Conservation (phyloP, 2,888 invertebrate genomes). For the Choreutis nemorana region DNA sequence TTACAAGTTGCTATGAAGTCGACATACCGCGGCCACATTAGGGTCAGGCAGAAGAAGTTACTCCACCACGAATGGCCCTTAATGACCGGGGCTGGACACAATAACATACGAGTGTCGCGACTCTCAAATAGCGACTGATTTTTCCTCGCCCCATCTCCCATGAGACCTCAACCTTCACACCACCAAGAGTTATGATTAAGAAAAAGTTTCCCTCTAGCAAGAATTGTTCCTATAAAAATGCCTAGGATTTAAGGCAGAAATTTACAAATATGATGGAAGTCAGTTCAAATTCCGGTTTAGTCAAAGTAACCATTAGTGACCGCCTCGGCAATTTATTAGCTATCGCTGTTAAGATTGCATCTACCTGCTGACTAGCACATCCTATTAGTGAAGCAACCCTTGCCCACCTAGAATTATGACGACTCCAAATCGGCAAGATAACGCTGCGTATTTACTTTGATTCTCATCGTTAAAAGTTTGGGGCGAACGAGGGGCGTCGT, state of each 20-base stretch:
- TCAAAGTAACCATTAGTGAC: slow-evolving; percentile 1
- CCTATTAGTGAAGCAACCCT: slow-evolving; percentile 44
- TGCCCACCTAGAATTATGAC: slow-evolving; percentile 50
- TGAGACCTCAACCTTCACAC: too few relatives aligned
- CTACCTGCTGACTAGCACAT: slow-evolving; percentile 35
- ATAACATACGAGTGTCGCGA: slow-evolving; percentile 28
- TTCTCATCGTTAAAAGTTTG: slow-evolving; percentile 66
- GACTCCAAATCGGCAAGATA: slow-evolving; percentile 61
- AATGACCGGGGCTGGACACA: slow-evolving; percentile 42
- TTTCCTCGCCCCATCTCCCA: slow-evolving; percentile 25
- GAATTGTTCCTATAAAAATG: too few relatives aligned
- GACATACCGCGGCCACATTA: slow-evolving; percentile 20
- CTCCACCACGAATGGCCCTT: slow-evolving; percentile 37
- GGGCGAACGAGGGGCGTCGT: slow-evolving; percentile 60
- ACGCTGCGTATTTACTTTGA: slow-evolving; percentile 64
- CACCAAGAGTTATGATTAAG: slow-evolving; percentile 26
- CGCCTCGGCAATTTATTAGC: slow-evolving; percentile 6
- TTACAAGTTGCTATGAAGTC: too few relatives aligned
- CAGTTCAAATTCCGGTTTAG: too few relatives aligned
- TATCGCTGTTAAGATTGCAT: too few relatives aligned
- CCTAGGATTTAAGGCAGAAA: too few relatives aligned
- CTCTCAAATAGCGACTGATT: slow-evolving; percentile 34
- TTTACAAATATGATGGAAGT: too few relatives aligned
- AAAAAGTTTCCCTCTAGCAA: too few relatives aligned
- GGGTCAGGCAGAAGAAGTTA: slow-evolving; percentile 29